phyloP scores from a whole-genome alignment of 2,113 vertebrate species.

The Notothenia coriiceps region DNA sequence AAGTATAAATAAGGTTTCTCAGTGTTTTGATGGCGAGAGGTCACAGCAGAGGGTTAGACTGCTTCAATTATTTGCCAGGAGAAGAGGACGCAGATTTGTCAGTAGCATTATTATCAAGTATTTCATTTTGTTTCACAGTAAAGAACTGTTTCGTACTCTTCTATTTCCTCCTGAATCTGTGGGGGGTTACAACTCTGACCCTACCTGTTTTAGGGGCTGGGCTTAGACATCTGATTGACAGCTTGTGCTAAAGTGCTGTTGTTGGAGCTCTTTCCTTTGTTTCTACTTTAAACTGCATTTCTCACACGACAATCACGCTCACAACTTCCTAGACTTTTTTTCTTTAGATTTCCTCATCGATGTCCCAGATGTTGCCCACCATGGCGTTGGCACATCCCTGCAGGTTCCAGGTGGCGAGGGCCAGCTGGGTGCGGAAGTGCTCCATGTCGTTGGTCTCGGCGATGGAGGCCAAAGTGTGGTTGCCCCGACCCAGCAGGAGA shows the following conservation, averaged over 20 bases:
- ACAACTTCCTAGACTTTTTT: background rate
- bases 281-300: background rate
- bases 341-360: conserved; percentile 86
- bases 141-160: background rate
- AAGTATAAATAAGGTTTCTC: conserved; percentile 68
- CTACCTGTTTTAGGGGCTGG: background rate
- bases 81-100: conserved; percentile 10
- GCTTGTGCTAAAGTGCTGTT: conserved; percentile 53
- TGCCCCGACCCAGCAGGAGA: conserved; percentile 89
- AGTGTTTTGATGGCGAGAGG: conserved; percentile 54
- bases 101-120: conserved; percentile 43
- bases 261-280: conserved; percentile 19
- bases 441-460: conserved; percentile 75
- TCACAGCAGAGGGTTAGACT: conserved; percentile 35
- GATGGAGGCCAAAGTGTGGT: conserved; percentile 88
- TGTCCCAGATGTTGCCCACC: conserved; percentile 88
- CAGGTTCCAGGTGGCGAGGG: conserved; percentile 91
- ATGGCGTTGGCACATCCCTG: conserved; percentile 91
- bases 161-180: background rate
- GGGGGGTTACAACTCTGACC: background rate
- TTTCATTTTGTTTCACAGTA: conserved; percentile 4
- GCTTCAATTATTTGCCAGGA: background rate
- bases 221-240: conserved; percentile 28
- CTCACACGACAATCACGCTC: background rate
- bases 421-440: conserved; percentile 87